A percentile compares a stretch with the other conserved stretches of the same genome.
phyloP scores from a whole-genome alignment of 2,797 vertebrate genomes.

The Trachops cirrhosus region DNA sequence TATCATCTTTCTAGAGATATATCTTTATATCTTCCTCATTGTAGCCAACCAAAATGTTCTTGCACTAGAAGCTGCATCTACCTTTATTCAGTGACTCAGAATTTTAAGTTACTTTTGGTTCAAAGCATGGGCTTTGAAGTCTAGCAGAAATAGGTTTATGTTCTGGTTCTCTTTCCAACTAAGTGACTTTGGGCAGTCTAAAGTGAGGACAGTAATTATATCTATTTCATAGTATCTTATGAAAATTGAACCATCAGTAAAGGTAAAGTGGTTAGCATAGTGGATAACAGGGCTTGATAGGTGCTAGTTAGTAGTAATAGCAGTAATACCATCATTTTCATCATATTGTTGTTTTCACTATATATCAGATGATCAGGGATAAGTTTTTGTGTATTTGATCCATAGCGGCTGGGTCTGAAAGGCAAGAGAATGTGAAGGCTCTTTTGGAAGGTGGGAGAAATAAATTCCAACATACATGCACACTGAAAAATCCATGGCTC shows the following conservation, averaged over 20 bases:
- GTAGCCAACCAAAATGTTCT: background rate
- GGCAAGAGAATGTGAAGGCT: background rate
- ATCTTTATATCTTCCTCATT: background rate
- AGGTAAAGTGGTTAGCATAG: background rate
- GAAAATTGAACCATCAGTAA: background rate
- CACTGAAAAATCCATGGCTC: background rate
- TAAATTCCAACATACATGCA: background rate
- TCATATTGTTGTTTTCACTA: background rate
- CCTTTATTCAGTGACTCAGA: background rate
- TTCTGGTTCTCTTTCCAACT: background rate
- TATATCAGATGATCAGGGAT: background rate
- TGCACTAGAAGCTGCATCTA: background rate
- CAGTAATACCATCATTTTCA: background rate
- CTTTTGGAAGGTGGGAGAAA: background rate
- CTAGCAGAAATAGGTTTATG: background rate
- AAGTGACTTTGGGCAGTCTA: background rate
- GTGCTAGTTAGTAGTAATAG: background rate
- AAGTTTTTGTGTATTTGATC: background rate
- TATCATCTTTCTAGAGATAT: background rate
- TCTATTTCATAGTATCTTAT: background rate
- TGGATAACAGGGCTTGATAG: background rate
- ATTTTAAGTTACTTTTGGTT: background rate
- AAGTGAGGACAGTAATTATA: background rate
- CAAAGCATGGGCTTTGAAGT: background rate
- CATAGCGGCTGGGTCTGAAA: background rate